phyloP scores from a whole-genome alignment of 2,888 invertebrate species.

The Drosophila leonis region DNA sequence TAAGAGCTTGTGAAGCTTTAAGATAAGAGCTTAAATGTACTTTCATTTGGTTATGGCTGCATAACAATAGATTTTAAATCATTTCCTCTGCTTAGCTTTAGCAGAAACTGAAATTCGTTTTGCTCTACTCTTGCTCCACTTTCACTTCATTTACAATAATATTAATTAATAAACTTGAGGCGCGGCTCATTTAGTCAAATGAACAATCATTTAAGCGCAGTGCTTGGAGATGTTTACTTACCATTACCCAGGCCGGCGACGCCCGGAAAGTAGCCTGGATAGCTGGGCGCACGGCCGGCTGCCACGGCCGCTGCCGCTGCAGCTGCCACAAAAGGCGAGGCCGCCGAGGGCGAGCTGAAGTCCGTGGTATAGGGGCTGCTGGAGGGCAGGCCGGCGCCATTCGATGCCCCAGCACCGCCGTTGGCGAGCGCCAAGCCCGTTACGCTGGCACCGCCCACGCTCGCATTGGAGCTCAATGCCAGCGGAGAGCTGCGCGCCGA shows the following conservation, averaged over 20 bases:
- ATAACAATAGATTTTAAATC: no score
- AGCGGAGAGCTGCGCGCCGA: constrained; percentile 85
- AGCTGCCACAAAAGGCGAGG: constrained; percentile 83
- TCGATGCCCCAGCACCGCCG: constrained; percentile 77
- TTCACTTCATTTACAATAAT: neutral
- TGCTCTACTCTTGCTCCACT: neutral
- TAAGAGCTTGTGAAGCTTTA: no score
- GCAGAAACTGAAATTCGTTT: neutral
- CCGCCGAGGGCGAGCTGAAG: constrained; percentile 84
- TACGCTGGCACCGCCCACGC: constrained; percentile 77
- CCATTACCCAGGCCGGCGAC: constrained; percentile 81
- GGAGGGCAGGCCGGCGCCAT: constrained; percentile 82
- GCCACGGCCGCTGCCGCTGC: constrained; percentile 82
- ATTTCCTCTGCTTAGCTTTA: no score
- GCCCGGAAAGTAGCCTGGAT: constrained; percentile 84
- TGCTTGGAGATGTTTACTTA: constrained; percentile 54
- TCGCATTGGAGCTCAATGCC: constrained; percentile 83
- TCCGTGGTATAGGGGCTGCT: constrained; percentile 84
- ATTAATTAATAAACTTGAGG: constrained; percentile 1
- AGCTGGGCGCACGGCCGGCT: constrained; percentile 78
- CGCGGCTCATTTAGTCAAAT: neutral
- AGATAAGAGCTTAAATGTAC: neutral
- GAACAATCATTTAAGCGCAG: neutral
- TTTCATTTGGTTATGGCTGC: neutral
- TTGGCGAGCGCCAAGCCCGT: constrained; percentile 80